Percentiles rank a stretch among this genome's conserved stretches.
phyloP scores from a whole-genome alignment of 2,888 invertebrate species.

The Drosophila recens region DNA sequence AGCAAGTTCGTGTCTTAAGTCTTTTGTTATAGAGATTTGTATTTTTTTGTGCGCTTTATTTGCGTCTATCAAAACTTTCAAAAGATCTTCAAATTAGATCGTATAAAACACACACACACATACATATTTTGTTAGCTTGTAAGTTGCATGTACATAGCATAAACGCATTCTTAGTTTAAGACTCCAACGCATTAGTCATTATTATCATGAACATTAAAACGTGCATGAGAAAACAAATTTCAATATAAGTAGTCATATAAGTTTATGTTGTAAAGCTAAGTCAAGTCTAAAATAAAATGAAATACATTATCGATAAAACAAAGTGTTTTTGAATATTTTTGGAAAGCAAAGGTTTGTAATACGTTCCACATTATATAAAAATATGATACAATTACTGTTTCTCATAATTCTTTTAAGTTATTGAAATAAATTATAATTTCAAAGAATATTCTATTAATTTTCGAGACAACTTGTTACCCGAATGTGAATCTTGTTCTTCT shows the following conservation, averaged over 20 bases:
- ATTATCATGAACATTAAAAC: conserved; percentile 46
- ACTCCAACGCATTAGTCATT: conserved; percentile 63
- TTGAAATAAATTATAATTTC: no score
- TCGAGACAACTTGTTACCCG: not conserved
- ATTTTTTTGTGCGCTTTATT: conserved; percentile 64
- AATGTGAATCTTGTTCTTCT: not conserved
- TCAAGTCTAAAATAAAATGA: conserved; percentile 64
- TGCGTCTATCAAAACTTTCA: conserved; percentile 70
- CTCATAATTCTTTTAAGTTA: no score
- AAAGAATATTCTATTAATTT: not conserved
- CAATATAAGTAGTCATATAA: conserved; percentile 70
- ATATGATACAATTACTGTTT: not conserved
- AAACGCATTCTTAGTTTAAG: conserved; percentile 41
- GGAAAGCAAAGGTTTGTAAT: conserved; percentile 5
- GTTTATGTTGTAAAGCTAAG: conserved; percentile 58
- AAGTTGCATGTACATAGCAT: conserved; percentile 71
- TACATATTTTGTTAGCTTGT: conserved; percentile 40
- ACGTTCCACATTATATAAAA: not conserved
- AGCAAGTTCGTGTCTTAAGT: conserved; percentile 80
- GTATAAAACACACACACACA: conserved; percentile 23
- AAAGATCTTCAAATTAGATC: conserved; percentile 79
- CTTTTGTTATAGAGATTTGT: conserved; percentile 78
- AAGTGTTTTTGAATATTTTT: conserved; percentile 15
- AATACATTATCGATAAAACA: conserved; percentile 31
- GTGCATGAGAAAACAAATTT: conserved; percentile 47